Base-by-base conservation (phyloP, 2,113 vertebrate species). In the Macroglossus sobrinus region DNA sequence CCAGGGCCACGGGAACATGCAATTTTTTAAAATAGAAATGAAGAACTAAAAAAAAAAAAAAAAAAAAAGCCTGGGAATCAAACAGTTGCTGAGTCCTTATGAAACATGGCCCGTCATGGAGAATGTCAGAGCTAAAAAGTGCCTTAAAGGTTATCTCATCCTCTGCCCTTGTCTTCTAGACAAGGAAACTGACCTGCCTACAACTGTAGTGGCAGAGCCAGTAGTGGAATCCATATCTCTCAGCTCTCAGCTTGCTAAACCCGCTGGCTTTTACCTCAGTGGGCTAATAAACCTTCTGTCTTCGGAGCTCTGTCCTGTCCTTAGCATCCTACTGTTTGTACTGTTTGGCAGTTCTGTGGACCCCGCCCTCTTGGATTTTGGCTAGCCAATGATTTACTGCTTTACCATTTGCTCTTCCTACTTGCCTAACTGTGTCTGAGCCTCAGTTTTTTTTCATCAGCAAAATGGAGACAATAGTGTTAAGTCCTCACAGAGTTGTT, bases 11-110 rank as follows among this genome's bases (percentile, higher is more conserved):
- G 98, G 98, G 98, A 98, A 98, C 98, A 71, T 97, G 98, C 97
- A 94, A 88, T 97, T 98, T 97, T 98, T 98, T 97, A 98, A 99
- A 99, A 99, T 99, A 99, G 99, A 98, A 98, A 98, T 98, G 99
- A 99, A 98, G 99, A 99, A 99, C 99, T 99, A 99, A 59, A 95
- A 87, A 40, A 94, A 96, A 97, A 96, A 97, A 40, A 96, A 97
- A 96, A 97, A 89, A 95, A 96, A 98, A 96, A 98, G 98, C 99
- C 98, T 99, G 99, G 99, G 99, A 99, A 99, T 98, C 72, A 97
- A 97, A 98, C 98, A 47, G 98, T 66, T 53, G 94, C 97, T 92
- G 59, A 72, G 91, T 97, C 98, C 95, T 97, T 95, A 88, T 97
- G 95, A 97, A 97, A 43, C 72, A 92, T 68, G 19, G 63, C 94